Evolutionary conservation across 2,888 invertebrate genomes (phyloP).

Genomic region (Strigamia maritima): DNA sequence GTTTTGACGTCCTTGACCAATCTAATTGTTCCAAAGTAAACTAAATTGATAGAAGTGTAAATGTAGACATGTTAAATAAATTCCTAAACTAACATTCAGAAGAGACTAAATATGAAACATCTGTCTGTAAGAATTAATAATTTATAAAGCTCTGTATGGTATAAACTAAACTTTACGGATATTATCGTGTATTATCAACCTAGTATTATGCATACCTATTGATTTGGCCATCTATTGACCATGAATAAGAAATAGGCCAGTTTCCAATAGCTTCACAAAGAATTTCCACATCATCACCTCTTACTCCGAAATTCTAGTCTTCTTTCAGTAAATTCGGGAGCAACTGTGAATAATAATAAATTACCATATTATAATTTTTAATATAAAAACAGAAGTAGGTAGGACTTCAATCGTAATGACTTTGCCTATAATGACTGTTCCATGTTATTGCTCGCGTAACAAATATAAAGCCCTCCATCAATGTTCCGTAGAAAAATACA

Average conservation of each 20-base stretch:
- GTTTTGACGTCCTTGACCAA: no score
- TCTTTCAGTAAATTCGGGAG: neutral
- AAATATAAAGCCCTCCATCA: conserved; percentile 2
- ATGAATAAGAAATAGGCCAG: conserved; percentile 2
- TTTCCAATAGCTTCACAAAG: neutral
- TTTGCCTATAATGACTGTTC: neutral
- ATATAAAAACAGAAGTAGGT: neutral
- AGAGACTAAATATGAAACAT: no score
- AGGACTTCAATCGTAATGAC: neutral
- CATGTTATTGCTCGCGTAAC: neutral
- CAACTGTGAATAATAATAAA: neutral
- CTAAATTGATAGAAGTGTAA: no score
- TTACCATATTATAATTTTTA: neutral
- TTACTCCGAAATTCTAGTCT: neutral
- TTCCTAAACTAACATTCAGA: no score
- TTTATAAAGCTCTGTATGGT: neutral
- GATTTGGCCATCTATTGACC: neutral
- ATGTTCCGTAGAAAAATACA: neutral
- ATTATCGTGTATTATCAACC: neutral
- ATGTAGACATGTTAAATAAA: no score
- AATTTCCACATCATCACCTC: conserved; percentile 2
- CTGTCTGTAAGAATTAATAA: neutral
- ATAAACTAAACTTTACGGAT: neutral
- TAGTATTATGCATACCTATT: neutral
- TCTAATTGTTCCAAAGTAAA: no score